phyloP scores from a whole-genome alignment of 1,140 invertebrate genomes.

The Dreissena rostriformis region DNA sequence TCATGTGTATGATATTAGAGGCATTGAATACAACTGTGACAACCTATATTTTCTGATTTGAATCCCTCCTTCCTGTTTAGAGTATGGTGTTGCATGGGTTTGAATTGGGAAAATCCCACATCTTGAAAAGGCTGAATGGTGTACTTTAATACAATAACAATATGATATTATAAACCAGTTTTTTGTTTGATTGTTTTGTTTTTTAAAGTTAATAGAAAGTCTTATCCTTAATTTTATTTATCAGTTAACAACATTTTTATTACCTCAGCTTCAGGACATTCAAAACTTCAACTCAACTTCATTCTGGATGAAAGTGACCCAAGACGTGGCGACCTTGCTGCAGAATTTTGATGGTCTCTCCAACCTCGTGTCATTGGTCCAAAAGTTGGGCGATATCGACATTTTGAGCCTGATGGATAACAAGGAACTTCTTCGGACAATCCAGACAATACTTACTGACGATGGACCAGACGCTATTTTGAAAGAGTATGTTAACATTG shows the following conservation, averaged over 20 bases:
- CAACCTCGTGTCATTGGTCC: not conserved
- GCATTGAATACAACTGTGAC: too few relatives aligned
- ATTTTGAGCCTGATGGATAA: constrained; percentile 1
- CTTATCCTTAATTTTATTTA: too few relatives aligned
- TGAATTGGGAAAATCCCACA: too few relatives aligned
- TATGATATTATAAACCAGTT: too few relatives aligned
- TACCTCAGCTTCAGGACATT: constrained; percentile 25
- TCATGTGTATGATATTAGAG: too few relatives aligned
- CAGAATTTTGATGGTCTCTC: constrained; percentile 42
- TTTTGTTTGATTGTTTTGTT: too few relatives aligned
- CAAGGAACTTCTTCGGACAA: constrained; percentile 3
- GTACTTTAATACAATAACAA: too few relatives aligned
- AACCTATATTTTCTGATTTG: too few relatives aligned
- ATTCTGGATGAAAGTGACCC: constrained; percentile 30
- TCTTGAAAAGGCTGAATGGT: too few relatives aligned
- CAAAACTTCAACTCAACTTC: constrained; percentile 3
- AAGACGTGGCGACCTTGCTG: constrained; percentile 13
- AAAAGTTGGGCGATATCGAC: constrained; percentile 5
- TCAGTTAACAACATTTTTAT: not conserved
- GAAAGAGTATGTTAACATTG: constrained; percentile 33
- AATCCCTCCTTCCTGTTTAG: too few relatives aligned
- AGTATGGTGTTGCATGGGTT: too few relatives aligned
- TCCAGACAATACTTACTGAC: constrained; percentile 61
- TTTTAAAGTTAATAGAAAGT: too few relatives aligned
- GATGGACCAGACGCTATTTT: constrained; percentile 66